Percentiles rank a stretch among this genome's conserved stretches.
These are phyloP conservation scores for Dilophus febrilis DNA, from an alignment of 2,888 invertebrate genomes.

Conservation along the genomic window DNA sequence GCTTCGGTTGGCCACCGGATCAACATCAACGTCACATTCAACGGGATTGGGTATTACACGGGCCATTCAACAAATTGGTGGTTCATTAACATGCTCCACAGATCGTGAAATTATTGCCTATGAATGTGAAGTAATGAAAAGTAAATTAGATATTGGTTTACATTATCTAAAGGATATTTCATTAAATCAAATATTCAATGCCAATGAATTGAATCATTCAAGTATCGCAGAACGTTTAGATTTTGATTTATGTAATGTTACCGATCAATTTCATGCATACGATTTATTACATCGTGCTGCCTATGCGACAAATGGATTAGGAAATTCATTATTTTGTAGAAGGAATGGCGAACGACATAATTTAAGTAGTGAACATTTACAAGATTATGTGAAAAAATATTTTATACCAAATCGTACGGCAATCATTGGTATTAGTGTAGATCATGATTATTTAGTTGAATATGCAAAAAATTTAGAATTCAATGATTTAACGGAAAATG, in stretches of 20 bases:
- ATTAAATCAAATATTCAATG: slow-evolving; percentile 64
- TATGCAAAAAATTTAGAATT: slow-evolving; percentile 36
- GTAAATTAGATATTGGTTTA: slow-evolving; percentile 46
- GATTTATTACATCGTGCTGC: slow-evolving; percentile 85
- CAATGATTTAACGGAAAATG: too few relatives aligned
- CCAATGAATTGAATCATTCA: slow-evolving; percentile 75
- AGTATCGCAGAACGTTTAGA: slow-evolving; percentile 44
- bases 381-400: slow-evolving; percentile 48
- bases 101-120: slow-evolving; percentile 73
- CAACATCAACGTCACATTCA: slow-evolving; percentile 51
- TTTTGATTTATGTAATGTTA: slow-evolving; percentile 48
- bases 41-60: slow-evolving; percentile 58
- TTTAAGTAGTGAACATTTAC: slow-evolving; percentile 54
- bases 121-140: slow-evolving; percentile 57
- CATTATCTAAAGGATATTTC: slow-evolving; percentile 48
- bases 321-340: slow-evolving; percentile 71
- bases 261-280: slow-evolving; percentile 53
- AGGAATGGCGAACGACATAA: slow-evolving; percentile 54
- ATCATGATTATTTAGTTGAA: slow-evolving; percentile 39
- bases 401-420: slow-evolving; percentile 53
- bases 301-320: slow-evolving; percentile 42
- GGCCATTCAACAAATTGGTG: slow-evolving; percentile 68
- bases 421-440: slow-evolving; percentile 65
- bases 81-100: slow-evolving; percentile 46
- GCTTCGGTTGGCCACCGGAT: slow-evolving; percentile 59